Evolutionary conservation across 2,888 invertebrate species (phyloP), one percentile per base, ranked within the genome.

Genomic region (Microctonus hyperodae): DNA sequence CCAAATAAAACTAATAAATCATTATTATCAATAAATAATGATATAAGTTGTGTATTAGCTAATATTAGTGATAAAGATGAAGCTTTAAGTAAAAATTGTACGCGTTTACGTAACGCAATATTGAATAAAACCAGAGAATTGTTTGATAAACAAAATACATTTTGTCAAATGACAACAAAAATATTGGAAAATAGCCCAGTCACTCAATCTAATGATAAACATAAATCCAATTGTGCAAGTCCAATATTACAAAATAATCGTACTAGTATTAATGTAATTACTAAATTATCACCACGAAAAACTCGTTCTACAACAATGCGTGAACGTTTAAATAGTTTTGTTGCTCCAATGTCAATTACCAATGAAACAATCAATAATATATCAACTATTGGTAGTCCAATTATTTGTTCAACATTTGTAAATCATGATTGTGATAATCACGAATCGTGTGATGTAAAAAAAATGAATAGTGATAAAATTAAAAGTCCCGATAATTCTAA

Each of bases 391-490:
- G 73, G 70, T 55, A 20, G 31, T 1, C 80, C 81, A 22, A 51
- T 79, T 44, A 70, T 67, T n/a, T 79, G 74, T 68, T 81, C 81
- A 13, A 77, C 80, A 25, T 79, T 79, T 64, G 70, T 75, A 25
- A 69, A 74, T n/a, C 63, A 72, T 9, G 59, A 67, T 23, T 37
- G 22, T 20, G 56, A 63, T 11, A 37, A 53, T 2, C 53, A 51
- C n/a, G 62, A 62, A 28, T 16, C 53, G 10, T 62, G 62, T 53
- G 37, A 62, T 53, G n/a, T 25, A 20, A 20, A 25, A 20, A 64
- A 48, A 22, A 50, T 16, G n/a, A 25, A 28, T 22, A 28, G 13
- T 23, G 51, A 16, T 58, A n/a, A 16, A 20, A 10, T 40, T 6
- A 25, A 16, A 23, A 28, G 23, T 40, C 63, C 13, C 40, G 28